Percentiles rank a stretch among this genome's conserved stretches.
phyloP scores from a whole-genome alignment of 2,113 vertebrate genomes.

The Gila orcuttii region DNA sequence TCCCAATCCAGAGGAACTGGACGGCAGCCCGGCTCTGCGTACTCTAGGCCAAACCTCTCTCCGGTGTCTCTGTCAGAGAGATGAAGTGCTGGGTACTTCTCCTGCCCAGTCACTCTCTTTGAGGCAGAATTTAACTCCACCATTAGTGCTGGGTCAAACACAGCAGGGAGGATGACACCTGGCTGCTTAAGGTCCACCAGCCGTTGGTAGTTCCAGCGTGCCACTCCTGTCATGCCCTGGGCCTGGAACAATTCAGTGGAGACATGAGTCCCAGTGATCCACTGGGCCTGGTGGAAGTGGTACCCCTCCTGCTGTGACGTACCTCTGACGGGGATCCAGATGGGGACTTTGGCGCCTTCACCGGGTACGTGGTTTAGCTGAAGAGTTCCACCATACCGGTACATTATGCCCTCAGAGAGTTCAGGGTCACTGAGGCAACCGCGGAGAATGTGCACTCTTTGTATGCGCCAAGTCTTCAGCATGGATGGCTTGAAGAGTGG shows the following conservation, averaged over 20 bases:
- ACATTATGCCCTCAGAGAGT: neutral
- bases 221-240: no score
- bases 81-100: no score
- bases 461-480: neutral
- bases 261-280: no score
- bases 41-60: no score
- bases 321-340: neutral
- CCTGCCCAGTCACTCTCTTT: no score
- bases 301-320: conserved; percentile 44
- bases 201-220: no score
- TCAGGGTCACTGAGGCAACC: neutral
- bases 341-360: neutral
- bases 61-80: no score
- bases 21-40: no score
- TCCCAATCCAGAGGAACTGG: no score
- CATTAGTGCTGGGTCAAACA: neutral
- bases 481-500: neutral
- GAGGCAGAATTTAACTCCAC: no score
- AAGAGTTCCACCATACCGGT: neutral
- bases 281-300: no score
- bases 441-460: neutral
- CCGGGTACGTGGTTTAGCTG: neutral
- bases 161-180: neutral
- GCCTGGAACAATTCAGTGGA: no score
- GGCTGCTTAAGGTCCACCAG: conserved; percentile 43